These are phyloP conservation scores for Nomada goodeniana DNA, from an alignment of 2,888 invertebrate genomes.

Conservation along the genomic window DNA sequence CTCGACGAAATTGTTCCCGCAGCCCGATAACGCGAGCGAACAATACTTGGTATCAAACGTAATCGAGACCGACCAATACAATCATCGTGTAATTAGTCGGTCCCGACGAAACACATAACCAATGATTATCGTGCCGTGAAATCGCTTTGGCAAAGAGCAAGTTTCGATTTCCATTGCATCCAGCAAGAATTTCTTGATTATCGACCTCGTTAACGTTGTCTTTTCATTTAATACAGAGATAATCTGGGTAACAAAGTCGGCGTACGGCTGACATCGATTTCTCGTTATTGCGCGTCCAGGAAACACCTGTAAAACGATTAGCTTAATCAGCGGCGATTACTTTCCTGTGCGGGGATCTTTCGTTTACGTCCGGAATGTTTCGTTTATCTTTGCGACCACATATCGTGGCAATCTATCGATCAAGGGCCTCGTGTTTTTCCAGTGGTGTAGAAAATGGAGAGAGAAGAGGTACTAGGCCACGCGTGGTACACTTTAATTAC, in stretches of 20 bases:
- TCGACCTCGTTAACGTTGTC: slow-evolving; percentile 31
- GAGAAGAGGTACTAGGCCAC: not conserved
- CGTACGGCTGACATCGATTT: not conserved
- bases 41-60: slow-evolving; percentile 19
- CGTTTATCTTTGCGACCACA: not conserved
- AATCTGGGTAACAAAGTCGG: slow-evolving; percentile 39
- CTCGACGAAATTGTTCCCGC: not conserved
- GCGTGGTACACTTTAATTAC: too few species aligned
- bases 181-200: slow-evolving; percentile 43
- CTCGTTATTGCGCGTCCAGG: not conserved
- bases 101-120: slow-evolving; percentile 19
- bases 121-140: slow-evolving; percentile 32
- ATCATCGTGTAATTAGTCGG: not conserved
- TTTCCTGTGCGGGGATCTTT: not conserved
- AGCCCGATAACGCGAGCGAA: not conserved
- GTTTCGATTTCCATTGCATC: slow-evolving; percentile 11
- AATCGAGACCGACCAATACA: slow-evolving; percentile 19
- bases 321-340: slow-evolving; percentile 26
- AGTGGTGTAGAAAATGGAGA: too few species aligned
- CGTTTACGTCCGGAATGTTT: not conserved
- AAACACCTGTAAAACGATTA: slow-evolving; percentile 45
- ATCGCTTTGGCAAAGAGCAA: slow-evolving; percentile 19
- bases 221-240: slow-evolving; percentile 21
- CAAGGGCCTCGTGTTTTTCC: not conserved
- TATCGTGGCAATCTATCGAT: not conserved